Evolutionary conservation across 2,113 vertebrate species (phyloP).

Genomic region (Thalassarche chlororhynchos): DNA sequence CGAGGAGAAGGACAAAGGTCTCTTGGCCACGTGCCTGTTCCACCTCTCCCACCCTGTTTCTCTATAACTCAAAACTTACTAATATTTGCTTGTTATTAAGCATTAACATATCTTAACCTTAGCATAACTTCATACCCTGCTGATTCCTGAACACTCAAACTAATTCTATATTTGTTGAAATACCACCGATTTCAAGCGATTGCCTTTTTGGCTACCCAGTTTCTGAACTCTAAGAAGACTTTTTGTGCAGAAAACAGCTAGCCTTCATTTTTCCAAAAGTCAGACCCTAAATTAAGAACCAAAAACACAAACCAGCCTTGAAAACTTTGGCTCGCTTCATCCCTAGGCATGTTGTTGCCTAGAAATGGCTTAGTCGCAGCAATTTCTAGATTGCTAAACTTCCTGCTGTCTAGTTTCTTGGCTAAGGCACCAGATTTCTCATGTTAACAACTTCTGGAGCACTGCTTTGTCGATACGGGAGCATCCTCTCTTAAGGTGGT

Average conservation of each 20-base stretch:
- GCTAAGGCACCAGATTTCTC: not conserved
- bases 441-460: not conserved
- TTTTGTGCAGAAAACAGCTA: not conserved
- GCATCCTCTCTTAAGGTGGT: not conserved
- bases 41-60: not conserved
- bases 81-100: conserved; percentile 52
- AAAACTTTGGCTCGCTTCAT: not conserved
- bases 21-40: not conserved
- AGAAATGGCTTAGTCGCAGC: not conserved
- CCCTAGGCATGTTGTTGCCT: not conserved
- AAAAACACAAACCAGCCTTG: not conserved
- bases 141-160: not conserved
- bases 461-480: not conserved
- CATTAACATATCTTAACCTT: conserved; percentile 8
- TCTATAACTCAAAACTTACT: conserved; percentile 1
- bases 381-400: not conserved
- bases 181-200: not conserved
- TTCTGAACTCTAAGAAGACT: not conserved
- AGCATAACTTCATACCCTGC: not conserved
- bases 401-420: conserved; percentile 6
- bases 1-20: conserved; percentile 1
- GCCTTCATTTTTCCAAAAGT: not conserved
- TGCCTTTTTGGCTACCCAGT: not conserved
- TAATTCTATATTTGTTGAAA: not conserved
- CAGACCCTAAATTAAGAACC: not conserved